phyloP scores from a whole-genome alignment of 2,113 vertebrate species.

The Oreochromis niloticus region DNA sequence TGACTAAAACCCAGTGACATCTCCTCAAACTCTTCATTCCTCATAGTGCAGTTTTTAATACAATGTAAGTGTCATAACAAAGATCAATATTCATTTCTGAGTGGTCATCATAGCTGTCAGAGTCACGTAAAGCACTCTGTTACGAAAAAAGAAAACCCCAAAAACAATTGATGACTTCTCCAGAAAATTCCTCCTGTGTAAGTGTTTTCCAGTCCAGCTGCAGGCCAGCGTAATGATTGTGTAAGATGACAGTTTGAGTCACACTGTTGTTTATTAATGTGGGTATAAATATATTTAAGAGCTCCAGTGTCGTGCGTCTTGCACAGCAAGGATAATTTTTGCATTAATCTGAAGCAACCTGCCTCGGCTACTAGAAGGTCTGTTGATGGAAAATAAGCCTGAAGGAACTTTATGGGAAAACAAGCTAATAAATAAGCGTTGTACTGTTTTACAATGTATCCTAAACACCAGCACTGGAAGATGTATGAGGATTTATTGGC shows the following conservation, averaged over 20 bases:
- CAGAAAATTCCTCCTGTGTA: neutral
- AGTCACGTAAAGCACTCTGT: neutral
- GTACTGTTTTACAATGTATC: neutral
- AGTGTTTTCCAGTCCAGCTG: neutral
- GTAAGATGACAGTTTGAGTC: neutral
- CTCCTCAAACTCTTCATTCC: neutral
- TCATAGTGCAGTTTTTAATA: neutral
- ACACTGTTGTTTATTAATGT: neutral
- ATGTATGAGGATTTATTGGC: neutral
- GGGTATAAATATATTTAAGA: neutral
- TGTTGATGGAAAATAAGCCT: conserved; percentile 38
- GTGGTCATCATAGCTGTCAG: neutral
- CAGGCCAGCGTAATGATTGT: neutral
- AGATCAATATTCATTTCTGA: neutral
- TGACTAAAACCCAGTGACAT: neutral
- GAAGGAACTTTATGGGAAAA: conserved; percentile 6
- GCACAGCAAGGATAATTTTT: neutral
- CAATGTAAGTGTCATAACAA: neutral
- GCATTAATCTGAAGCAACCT: neutral
- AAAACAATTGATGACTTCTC: neutral
- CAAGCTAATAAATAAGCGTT: conserved; percentile 3
- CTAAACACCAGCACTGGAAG: neutral
- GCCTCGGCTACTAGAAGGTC: neutral
- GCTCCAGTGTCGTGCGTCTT: neutral
- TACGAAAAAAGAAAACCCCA: neutral